Evolutionary conservation across 2,888 invertebrate genomes (phyloP), one percentile per base, ranked within the genome.

Genomic region (Xestia ashworthii): DNA sequence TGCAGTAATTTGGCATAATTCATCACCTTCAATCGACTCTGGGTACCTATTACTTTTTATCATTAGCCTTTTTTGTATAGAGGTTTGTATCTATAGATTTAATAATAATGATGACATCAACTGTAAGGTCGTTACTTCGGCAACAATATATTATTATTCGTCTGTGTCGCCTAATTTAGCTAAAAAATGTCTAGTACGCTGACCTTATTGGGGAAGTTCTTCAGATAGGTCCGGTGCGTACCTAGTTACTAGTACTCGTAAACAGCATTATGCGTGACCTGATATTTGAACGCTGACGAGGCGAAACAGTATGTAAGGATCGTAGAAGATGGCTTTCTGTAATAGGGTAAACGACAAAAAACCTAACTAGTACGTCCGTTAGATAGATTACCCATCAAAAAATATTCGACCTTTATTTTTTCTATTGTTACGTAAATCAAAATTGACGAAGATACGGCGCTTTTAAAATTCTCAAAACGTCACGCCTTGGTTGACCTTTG

Each of bases 1-100:
- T 53, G 8, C 32, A n/a, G 32, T 38, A 38, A 67, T 67, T 48
- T 11, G 22, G 8, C 46, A 25, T 8, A 32, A 50, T 50, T 50
- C 3, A 70, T 80, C 44, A 77, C 71, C 80, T 77, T 70, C 50
- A 80, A 50, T 44, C 50, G 32, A 44, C 48, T 50, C 48, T 8
- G 12, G 25, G n/a, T 25, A 65, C n/a, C 14, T 48, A 55, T 25
- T 19, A 60, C 8, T 32, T 80, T 64, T 69, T 80, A 60, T 60
- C 3, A 32, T 55, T 53, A 9, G 41, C 8, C 5, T 67, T 68
- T 79, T 48, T 6, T 44, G 32, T 38, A 11, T 16, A 9, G 19
- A n/a, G 55, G n/a, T 38, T 64, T 58, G 66, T 79, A 41, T 8
- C 19, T 19, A 19, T 38, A 25, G 25, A n/a, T 25, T 62, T 44